Evolutionary conservation across 2,113 vertebrate genomes (phyloP), one percentile per base, ranked within the genome.

Genomic region (Hippotragus niger): DNA sequence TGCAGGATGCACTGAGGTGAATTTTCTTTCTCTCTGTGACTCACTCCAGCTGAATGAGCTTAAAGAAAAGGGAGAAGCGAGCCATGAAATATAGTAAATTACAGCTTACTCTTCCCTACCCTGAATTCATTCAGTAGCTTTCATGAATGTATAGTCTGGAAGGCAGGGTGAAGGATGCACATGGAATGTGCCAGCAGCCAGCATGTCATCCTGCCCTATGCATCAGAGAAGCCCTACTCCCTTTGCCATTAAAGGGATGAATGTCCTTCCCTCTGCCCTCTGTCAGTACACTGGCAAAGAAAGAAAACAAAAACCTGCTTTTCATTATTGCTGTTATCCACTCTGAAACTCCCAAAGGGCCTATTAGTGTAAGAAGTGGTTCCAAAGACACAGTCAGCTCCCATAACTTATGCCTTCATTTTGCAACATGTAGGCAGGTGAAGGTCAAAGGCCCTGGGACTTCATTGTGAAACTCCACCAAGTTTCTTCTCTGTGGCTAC

Each of bases 41-140:
- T 96, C 91, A 95, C 47, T 23, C 91, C 33, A 98, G 64, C 92
- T 78, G 57, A 95, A 96, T 53, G 31, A 17, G 40, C 90, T 88
- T 96, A 53, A 93, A 88, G 50, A 81, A 97, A 98, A 92, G 45
- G 90, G 50, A 94, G 43, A 95, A 31, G 81, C 0, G 16, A 96
- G 85, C 27, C 55, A 97, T 96, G 97, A 97, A 62, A 86, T 64
- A 92, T 2, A 97, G 81, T 94, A 97, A 98, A 98, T 94, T 95
- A 47, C 80, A 97, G 91, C 90, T 95, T 97, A 78, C 89, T 97
- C 71, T 96, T 96, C 85, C 91, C 90, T 87, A 76, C 57, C 57
- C 82, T 88, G 23, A 94, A 90, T 43, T 96, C 84, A 95, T 31
- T 95, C 92, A 96, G 89, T 55, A 90, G 71, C 67, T 93, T 95